Conservation (phyloP, 2,797 vertebrate species). For the Trematomus bernacchii region DNA sequence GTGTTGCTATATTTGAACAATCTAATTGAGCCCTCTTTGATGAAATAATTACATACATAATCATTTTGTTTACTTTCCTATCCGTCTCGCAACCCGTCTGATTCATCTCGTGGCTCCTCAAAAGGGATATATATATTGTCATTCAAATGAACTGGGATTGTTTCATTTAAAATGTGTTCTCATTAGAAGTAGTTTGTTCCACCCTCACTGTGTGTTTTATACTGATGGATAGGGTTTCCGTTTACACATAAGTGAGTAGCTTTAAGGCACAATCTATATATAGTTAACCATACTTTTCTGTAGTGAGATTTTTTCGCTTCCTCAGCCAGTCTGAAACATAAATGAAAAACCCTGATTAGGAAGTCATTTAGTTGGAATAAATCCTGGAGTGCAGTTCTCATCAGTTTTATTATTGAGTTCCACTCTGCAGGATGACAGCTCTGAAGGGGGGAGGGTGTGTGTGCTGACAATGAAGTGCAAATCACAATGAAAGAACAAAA, state of each 20-base stretch:
- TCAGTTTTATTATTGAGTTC: constrained; percentile 32
- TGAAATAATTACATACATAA: no score
- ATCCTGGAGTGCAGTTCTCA: constrained; percentile 25
- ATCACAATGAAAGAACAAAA: constrained; percentile 40
- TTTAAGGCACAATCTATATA: constrained; percentile 11
- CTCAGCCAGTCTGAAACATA: background rate
- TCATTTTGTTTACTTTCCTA: background rate
- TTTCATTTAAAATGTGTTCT: background rate
- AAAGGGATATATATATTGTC: background rate
- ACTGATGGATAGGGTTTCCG: background rate
- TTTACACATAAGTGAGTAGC: background rate
- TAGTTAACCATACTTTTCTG: background rate
- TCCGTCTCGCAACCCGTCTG: background rate
- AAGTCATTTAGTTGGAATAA: constrained; percentile 37
- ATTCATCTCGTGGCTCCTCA: background rate
- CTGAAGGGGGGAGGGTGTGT: background rate
- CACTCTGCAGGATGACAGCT: constrained; percentile 26
- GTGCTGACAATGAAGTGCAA: constrained; percentile 14
- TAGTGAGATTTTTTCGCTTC: background rate
- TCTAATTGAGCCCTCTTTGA: no score
- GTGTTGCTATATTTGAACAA: no score
- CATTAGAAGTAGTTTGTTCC: background rate
- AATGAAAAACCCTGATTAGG: constrained; percentile 24
- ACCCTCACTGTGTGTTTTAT: background rate
- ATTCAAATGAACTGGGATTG: background rate